Percentiles rank a stretch among this genome's conserved stretches.
phyloP scores from a whole-genome alignment of 2,113 vertebrate genomes.

The Poeciliopsis turrubarensis region DNA sequence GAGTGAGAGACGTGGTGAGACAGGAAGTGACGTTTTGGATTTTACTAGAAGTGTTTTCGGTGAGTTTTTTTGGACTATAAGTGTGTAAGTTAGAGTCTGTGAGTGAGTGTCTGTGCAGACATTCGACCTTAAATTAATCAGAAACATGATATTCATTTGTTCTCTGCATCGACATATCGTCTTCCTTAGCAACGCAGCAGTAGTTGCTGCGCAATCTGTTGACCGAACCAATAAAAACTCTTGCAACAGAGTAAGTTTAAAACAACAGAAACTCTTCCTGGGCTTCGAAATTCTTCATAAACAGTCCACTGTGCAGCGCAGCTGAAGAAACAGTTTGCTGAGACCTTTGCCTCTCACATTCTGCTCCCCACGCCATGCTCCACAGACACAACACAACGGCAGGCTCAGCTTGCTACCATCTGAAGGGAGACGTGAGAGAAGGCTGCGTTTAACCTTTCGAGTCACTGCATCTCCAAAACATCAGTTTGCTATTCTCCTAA shows the following conservation, averaged over 20 bases:
- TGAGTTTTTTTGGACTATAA: too few species aligned
- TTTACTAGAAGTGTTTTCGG: too few species aligned
- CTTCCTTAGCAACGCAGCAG: constrained; percentile 15
- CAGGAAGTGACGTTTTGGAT: too few species aligned
- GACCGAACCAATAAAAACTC: constrained; percentile 28
- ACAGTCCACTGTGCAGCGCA: constrained; percentile 50
- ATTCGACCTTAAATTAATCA: too few species aligned
- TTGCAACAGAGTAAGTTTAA: constrained; percentile 49
- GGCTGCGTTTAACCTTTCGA: constrained; percentile 34
- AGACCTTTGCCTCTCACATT: constrained; percentile 68
- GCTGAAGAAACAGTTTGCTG: constrained; percentile 72
- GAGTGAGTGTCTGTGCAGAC: too few species aligned
- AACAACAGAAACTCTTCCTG: constrained; percentile 48
- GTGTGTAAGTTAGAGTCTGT: too few species aligned
- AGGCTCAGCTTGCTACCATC: constrained; percentile 55
- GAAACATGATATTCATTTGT: not conserved
- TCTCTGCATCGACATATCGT: not conserved
- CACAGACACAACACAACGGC: constrained; percentile 45
- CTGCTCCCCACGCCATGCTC: constrained; percentile 46
- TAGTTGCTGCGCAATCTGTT: constrained; percentile 20
- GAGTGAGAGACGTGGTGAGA: too few species aligned
- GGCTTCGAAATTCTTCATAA: constrained; percentile 42
- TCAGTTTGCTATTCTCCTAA: constrained; percentile 59
- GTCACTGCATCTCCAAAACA: constrained; percentile 24
- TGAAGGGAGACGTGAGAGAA: constrained; percentile 30